Evolutionary conservation across 2,888 invertebrate species (phyloP), one percentile per base, ranked within the genome.

Genomic region (Syrphus vitripennis): DNA sequence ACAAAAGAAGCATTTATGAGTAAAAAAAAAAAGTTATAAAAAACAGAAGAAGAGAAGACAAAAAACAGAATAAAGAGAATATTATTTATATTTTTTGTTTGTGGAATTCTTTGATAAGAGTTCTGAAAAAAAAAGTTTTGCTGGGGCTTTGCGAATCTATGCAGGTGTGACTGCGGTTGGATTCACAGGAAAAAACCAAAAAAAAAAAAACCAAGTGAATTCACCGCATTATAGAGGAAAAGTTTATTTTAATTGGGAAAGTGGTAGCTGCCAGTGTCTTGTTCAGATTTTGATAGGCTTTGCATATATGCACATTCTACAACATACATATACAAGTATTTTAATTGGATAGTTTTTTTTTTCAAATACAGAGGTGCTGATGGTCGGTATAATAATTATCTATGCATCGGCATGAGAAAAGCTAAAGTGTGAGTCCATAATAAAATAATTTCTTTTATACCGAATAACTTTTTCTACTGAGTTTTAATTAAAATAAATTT

Each of bases 1-100:
- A 74, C 67, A 63, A 78, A 83, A 63, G 61, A 74, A 72, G 29
- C 26, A 26, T 53, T 83, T 75, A 75, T 81, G 75, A 81, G 61
- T 70, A 70, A 45, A 42, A 69, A 75, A 53, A 29, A n/a, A n/a
- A n/a, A n/a, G n/a, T 31, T 34, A 26, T 40, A 40, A 19, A 59
- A 37, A 59, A 40, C 2, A 31, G 1, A 34, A 31, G 37, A 34
- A 61, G 14, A 40, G 19, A 12, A 50, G 24, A 63, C 12, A 26
- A 63, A 63, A 40, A 42, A 63, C 63, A 42, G 26, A 21, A 65
- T 31, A n/a, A n/a, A n/a, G 48, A 16, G 19, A 16, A 71, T 31
- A 67, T 48, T 67, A 65, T 42, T 53, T 74, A 29, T 74, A 29
- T 53, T 75, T 67, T 65, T 55, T 67, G 26, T 59, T 65, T 53